These are phyloP conservation scores for Bolinopsis microptera DNA, from an alignment of 37 sponge, comb jelly and placozoan genomes.

Conservation along the genomic window DNA sequence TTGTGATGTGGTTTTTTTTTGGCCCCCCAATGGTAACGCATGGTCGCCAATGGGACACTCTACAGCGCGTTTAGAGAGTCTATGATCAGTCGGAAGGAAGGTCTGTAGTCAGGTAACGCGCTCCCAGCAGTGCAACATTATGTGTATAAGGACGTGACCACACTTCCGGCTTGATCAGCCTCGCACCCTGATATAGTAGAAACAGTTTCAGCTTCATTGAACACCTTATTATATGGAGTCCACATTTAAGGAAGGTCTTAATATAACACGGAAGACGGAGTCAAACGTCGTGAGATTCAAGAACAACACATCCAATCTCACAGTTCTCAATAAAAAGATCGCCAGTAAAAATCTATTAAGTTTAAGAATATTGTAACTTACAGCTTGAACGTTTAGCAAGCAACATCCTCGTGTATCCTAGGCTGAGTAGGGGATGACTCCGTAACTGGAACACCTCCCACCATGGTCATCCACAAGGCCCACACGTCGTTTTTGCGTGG, in stretches of 20 bases:
- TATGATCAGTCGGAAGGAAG: conserved; percentile 4
- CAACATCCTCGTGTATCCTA: conserved; percentile 62
- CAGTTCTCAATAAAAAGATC: not conserved
- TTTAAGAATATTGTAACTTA: conserved; percentile 5
- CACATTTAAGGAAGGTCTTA: too few species aligned
- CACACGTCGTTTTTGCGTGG: conserved; percentile 46
- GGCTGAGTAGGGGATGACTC: conserved; percentile 61
- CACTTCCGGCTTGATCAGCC: conserved; percentile 12
- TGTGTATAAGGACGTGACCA: not conserved
- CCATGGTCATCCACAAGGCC: conserved; percentile 35
- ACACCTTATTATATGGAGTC: too few species aligned
- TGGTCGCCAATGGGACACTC: not conserved
- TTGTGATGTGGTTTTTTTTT: too few species aligned
- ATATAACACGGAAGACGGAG: too few species aligned
- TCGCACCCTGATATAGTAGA: conserved; percentile 50
- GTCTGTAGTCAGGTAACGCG: conserved; percentile 19
- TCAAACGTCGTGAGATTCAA: too few species aligned
- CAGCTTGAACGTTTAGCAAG: conserved; percentile 30
- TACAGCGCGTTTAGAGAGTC: conserved; percentile 56
- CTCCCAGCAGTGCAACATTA: conserved; percentile 30
- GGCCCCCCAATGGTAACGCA: not conserved
- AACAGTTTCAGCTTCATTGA: too few species aligned
- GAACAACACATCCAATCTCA: too few species aligned
- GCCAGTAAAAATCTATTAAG: not conserved
- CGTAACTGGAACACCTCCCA: conserved; percentile 17